Percentiles rank a stretch among this genome's conserved stretches.
These are phyloP conservation scores for Ichneumoninae sp. DNA, from an alignment of 2,888 invertebrate genomes.

Conservation along the genomic window DNA sequence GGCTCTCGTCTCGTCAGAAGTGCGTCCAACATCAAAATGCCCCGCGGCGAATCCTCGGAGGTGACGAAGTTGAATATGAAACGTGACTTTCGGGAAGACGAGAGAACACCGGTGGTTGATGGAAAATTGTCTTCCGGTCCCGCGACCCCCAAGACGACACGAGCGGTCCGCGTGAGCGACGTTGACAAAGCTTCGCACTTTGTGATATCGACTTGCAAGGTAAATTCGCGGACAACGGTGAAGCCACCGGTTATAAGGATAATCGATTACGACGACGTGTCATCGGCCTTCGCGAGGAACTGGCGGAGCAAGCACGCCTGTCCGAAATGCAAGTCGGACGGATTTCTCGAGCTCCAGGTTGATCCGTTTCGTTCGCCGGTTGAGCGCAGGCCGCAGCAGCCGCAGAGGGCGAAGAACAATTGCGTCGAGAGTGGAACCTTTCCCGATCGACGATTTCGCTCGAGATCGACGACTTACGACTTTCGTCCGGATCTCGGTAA, in stretches of 20 bases:
- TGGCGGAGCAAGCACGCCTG: slow-evolving; percentile 72
- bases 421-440: slow-evolving; percentile 70
- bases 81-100: slow-evolving; percentile 41
- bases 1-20: slow-evolving; percentile 48
- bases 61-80: slow-evolving; percentile 46
- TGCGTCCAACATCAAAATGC: slow-evolving; percentile 30
- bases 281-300: slow-evolving; percentile 42
- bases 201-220: slow-evolving; percentile 44
- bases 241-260: slow-evolving; percentile 71
- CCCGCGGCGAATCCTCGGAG: slow-evolving; percentile 7
- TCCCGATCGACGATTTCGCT: slow-evolving; percentile 67
- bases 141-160: slow-evolving; percentile 18
- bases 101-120: slow-evolving; percentile 16
- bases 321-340: slow-evolving; percentile 76
- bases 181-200: slow-evolving; percentile 37
- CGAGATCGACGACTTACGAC: slow-evolving; percentile 71
- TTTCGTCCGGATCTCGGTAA: slow-evolving; percentile 63
- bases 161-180: slow-evolving; percentile 4
- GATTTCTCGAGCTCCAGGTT: slow-evolving; percentile 70
- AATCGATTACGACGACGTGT: slow-evolving; percentile 71
- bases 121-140: slow-evolving; percentile 35
- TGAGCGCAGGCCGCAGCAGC: slow-evolving; percentile 31
- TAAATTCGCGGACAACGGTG: slow-evolving; percentile 5
- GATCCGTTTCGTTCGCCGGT: slow-evolving; percentile 73
- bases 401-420: slow-evolving; percentile 60